phyloP scores from a whole-genome alignment of 1,140 invertebrate genomes.

The Ostrea denselamellosa region DNA sequence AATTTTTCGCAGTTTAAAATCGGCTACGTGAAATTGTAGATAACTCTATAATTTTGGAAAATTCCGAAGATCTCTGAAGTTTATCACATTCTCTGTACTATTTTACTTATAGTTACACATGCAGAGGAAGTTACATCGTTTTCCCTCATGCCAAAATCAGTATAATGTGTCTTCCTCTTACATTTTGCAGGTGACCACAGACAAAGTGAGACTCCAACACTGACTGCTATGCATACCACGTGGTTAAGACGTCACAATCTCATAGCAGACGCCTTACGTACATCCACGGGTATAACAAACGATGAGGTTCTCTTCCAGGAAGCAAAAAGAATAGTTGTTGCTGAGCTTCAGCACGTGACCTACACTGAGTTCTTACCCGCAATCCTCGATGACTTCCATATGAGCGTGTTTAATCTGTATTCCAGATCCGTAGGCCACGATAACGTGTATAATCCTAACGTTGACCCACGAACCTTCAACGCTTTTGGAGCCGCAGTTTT shows the following conservation, averaged over 20 bases:
- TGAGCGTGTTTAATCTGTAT: conserved; percentile 25
- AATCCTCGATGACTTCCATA: conserved; percentile 16
- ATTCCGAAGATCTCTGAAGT: too few species aligned
- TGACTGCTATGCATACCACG: conserved; percentile 95
- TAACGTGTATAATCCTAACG: conserved; percentile 31
- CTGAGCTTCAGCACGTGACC: conserved; percentile 88
- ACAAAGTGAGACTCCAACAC: conserved; percentile 60
- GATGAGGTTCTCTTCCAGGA: conserved; percentile 96
- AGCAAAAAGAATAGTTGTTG: conserved; percentile 87
- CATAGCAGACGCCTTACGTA: conserved; percentile 87
- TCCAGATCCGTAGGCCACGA: conserved; percentile 81
- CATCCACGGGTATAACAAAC: conserved; percentile 89
- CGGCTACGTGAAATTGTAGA: too few species aligned
- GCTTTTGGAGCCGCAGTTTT: conserved; percentile 48
- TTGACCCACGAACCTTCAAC: conserved; percentile 44
- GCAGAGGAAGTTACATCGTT: too few species aligned
- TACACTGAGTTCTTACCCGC: conserved; percentile 91
- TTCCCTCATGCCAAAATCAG: too few species aligned
- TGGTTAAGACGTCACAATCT: conserved; percentile 97
- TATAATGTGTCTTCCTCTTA: not conserved
- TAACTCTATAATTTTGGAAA: too few species aligned
- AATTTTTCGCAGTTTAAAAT: not conserved
- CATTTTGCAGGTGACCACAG: conserved; percentile 61
- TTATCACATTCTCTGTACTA: too few species aligned
- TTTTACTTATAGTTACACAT: too few species aligned